Evolutionary conservation across 2,888 invertebrate species (phyloP), one percentile per base, ranked within the genome.

Genomic region (Sycophila texana): DNA sequence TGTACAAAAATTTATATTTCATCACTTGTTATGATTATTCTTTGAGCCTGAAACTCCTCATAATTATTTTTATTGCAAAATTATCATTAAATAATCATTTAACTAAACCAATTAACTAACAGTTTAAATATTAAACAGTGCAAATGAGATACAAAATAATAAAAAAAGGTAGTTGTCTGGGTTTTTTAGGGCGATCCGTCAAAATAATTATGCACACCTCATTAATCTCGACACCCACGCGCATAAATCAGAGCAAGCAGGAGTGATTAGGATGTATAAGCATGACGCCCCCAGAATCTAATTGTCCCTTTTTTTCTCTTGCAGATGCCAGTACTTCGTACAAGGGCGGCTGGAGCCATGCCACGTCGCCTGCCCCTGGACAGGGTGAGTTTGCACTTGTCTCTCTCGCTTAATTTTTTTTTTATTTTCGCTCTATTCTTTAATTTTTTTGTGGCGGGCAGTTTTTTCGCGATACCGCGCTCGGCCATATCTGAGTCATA

Each of bases 341-440:
- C 86, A 90, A 90, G 86, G 90, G 90, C 81, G 89, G 90, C 86
- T 90, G 90, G 90, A 89, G 90, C 86, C 90, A 90, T 86, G 90
- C 90, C 80, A 87, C 90, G 70, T 90, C 90, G 84, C 90, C 90
- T 81, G 89, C 89, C 83, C 90, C 90, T 84, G 90, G 90, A 84
- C 90, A 90, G 85, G 90, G 90, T 90, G 76, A 89, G 89, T 87
- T 78, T 80, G 39, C 79, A 84, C 82, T 81, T 74, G 51, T 68
- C 82, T 76, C n/a, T 49, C 39, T 39, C 39, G 39, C 39, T 39
- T 39, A 39, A 39, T 55, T 14, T 51, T 57, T 12, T 16, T 70
- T 20, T 30, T 61, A 30, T 57, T 58, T 18, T 39, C 26, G 53
- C 22, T 16, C 57, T 65, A 58, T 26, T 68, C 18, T 47, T 58